phyloP scores from a whole-genome alignment of 2,888 invertebrate species.

The Ormyrus labotus region DNA sequence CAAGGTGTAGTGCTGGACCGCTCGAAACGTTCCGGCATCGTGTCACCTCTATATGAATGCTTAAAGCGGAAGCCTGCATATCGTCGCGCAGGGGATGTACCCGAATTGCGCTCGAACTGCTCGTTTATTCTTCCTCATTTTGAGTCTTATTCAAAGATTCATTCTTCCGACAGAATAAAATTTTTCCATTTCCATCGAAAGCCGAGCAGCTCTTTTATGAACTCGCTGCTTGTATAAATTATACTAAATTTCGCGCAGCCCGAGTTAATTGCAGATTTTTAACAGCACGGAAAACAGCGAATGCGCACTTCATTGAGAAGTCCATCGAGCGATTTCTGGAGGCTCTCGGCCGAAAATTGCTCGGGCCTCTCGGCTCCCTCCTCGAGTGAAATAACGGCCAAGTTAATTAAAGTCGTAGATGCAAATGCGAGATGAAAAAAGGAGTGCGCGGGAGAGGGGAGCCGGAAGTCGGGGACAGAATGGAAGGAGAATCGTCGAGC shows the following conservation, averaged over 20 bases:
- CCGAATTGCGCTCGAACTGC: not conserved
- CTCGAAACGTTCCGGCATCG: constrained; percentile 20
- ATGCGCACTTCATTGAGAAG: not conserved
- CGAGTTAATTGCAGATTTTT: constrained; percentile 10
- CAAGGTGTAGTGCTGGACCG: constrained; percentile 4
- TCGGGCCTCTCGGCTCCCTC: not conserved
- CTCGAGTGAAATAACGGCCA: constrained; percentile 59
- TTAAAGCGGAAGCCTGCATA: constrained; percentile 5
- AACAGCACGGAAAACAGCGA: not conserved
- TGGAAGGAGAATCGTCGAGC: constrained; percentile 15
- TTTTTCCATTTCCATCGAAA: too few relatives aligned
- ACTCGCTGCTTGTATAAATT: too few relatives aligned
- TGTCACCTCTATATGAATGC: constrained; percentile 38
- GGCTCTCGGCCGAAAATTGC: constrained; percentile 22
- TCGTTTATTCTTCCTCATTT: not conserved
- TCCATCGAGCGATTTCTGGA: constrained; percentile 23
- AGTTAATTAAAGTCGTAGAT: constrained; percentile 67
- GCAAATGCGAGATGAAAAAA: constrained; percentile 61
- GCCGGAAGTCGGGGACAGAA: constrained; percentile 4
- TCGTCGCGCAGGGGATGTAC: not conserved
- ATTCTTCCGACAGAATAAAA: too few relatives aligned
- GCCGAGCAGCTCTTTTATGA: too few relatives aligned
- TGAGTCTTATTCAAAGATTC: not conserved
- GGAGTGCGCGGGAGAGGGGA: constrained; percentile 11
- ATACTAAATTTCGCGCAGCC: not conserved